These are phyloP conservation scores for Amphiprion ocellaris DNA, from an alignment of 2,113 vertebrate genomes.

Conservation along the genomic window DNA sequence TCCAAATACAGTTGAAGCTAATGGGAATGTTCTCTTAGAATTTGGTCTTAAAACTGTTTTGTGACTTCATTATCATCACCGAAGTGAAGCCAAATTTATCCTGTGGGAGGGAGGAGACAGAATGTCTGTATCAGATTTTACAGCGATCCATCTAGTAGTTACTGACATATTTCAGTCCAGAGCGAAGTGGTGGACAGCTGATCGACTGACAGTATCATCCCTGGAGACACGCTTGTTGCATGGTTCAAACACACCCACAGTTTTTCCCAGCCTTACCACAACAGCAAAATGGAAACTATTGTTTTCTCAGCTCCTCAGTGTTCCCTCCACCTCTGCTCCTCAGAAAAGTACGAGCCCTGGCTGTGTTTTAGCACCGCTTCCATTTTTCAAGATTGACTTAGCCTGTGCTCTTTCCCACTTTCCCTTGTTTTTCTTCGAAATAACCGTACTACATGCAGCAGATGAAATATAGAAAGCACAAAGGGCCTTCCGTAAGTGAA, in stretches of 20 bases:
- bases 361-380: constrained; percentile 9
- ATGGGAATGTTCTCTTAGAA: too few species aligned
- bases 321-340: neutral
- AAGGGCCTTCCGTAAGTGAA: constrained; percentile 19
- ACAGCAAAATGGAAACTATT: neutral
- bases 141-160: neutral
- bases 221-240: neutral
- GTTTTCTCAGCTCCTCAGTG: constrained; percentile 10
- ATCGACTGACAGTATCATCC: neutral
- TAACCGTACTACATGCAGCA: constrained; percentile 13
- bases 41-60: too few species aligned
- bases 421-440: constrained; percentile 47
- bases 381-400: constrained; percentile 44
- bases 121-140: neutral
- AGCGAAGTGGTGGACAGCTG: constrained; percentile 4
- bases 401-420: constrained; percentile 28
- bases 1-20: neutral
- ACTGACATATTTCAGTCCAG: constrained; percentile 3
- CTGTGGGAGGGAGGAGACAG: neutral
- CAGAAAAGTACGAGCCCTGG: constrained; percentile 3
- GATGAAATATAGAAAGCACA: constrained; percentile 29
- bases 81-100: constrained; percentile 3
- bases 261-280: constrained; percentile 12
- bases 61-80: neutral
- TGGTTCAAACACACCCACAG: neutral